phyloP scores from a whole-genome alignment of 2,797 vertebrate genomes.

The Morelia viridis region DNA sequence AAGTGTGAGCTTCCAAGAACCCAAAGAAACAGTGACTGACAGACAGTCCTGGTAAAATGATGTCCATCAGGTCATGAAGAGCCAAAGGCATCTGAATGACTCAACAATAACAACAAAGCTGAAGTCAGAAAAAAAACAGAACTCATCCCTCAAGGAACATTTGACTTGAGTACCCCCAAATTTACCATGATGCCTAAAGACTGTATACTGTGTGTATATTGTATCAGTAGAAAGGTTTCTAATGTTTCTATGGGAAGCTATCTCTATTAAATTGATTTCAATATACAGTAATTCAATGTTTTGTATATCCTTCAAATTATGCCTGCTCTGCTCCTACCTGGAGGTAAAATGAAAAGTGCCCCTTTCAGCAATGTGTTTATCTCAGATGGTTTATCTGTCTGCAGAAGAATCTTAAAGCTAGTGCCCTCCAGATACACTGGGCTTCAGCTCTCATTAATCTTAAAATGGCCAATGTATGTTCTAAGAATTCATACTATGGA shows the following conservation, averaged over 20 bases:
- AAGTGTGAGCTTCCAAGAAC: background rate
- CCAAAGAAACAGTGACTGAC: background rate
- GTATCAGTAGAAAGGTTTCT: background rate
- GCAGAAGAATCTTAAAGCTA: background rate
- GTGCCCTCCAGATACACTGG: background rate
- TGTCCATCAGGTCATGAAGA: background rate
- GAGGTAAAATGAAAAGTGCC: background rate
- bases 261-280: background rate
- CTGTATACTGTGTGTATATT: background rate
- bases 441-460: background rate
- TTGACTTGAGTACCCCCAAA: background rate
- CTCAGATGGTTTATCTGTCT: background rate
- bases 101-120: background rate
- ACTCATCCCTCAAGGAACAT: background rate
- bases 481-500: background rate
- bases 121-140: background rate
- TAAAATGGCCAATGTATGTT: background rate
- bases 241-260: background rate
- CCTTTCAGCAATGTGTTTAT: background rate
- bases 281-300: background rate
- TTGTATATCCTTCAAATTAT: background rate
- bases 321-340: background rate
- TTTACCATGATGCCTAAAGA: background rate
- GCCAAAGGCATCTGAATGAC: background rate
- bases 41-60: background rate